A percentile compares a stretch with the other conserved stretches of the same genome.
These are phyloP conservation scores for Catocala nupta DNA, from an alignment of 2,888 invertebrate genomes.

Conservation along the genomic window DNA sequence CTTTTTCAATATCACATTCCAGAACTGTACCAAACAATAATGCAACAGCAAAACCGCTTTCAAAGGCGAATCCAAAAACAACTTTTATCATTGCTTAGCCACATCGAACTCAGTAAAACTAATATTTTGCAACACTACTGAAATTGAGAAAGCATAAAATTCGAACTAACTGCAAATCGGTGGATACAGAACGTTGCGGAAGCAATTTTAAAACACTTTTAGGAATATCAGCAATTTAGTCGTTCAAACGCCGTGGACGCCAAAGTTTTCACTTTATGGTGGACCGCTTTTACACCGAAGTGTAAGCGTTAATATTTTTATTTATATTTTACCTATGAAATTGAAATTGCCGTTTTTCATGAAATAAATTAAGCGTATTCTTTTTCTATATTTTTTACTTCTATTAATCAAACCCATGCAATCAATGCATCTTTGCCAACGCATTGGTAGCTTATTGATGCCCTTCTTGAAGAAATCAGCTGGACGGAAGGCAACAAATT, in stretches of 20 bases:
- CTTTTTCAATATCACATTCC: too few species aligned
- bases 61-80: conserved; percentile 8
- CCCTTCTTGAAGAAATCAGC: too few species aligned
- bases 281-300: conserved; percentile 22
- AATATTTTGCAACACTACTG: conserved; percentile 32
- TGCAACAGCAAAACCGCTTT: background rate
- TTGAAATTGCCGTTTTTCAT: too few species aligned
- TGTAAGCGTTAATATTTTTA: background rate
- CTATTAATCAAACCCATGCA: too few species aligned
- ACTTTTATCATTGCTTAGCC: conserved; percentile 8
- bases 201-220: conserved; percentile 54
- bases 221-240: conserved; percentile 48
- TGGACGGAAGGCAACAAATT: too few species aligned
- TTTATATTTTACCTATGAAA: too few species aligned
- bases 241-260: conserved; percentile 36
- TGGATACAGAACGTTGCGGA: conserved; percentile 25
- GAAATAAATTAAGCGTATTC: too few species aligned
- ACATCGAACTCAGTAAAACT: conserved; percentile 13
- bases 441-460: too few species aligned
- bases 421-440: too few species aligned
- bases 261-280: conserved; percentile 42
- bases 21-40: background rate
- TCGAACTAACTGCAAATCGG: conserved; percentile 35
- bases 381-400: too few species aligned
- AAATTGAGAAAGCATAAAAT: conserved; percentile 37